Base-by-base conservation (phyloP, 2,888 invertebrate genomes). In the Drosophila dives region DNA sequence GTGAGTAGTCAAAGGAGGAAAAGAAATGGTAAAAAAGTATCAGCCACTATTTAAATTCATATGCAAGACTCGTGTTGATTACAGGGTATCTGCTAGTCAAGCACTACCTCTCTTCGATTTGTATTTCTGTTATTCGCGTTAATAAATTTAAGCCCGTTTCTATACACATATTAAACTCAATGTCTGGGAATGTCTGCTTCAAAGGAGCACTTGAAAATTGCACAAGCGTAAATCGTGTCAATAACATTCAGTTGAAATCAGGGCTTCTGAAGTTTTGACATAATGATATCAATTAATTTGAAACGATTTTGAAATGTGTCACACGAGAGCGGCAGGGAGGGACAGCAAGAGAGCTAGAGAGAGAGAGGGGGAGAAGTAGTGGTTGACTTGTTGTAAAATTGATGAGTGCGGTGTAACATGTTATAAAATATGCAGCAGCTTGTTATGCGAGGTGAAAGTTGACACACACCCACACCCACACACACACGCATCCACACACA, bases 381-480 rank as follows among this genome's bases (percentile, higher is more conserved):
- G 23, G n/a, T 5, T 40, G 48, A 54, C 59, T 42, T 42, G n/a
- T 48, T 33, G 45, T 36, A 62, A 69, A 80, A 80, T 80, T 74
- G 70, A 80, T 80, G 72, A 38, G 72, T 79, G 80, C 49, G 80
- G 80, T 73, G 72, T 77, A 75, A 73, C 40, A 51, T 64, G 62
- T 64, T 38, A 70, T 83, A 63, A 83, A 86, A 80, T 83, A 85
- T 88, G 73, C 80, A 84, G 70, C 70, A 48, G 68, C 50, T 72
- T 66, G 66, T 62, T 62, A 40, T 62, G 38, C 49, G 54, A 38
- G 65, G 49, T 62, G 66, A 58, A 65, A 63, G 64, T 61, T 68
- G 53, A 50, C 60, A 61, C 36, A 60, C 34, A 50, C 38, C n/a
- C 38, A 20, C 36, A 11, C 23, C 23, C 26, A 15, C 60, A 54